phyloP scores from a whole-genome alignment of 2,113 vertebrate species.

The Macrotis lagotis region DNA sequence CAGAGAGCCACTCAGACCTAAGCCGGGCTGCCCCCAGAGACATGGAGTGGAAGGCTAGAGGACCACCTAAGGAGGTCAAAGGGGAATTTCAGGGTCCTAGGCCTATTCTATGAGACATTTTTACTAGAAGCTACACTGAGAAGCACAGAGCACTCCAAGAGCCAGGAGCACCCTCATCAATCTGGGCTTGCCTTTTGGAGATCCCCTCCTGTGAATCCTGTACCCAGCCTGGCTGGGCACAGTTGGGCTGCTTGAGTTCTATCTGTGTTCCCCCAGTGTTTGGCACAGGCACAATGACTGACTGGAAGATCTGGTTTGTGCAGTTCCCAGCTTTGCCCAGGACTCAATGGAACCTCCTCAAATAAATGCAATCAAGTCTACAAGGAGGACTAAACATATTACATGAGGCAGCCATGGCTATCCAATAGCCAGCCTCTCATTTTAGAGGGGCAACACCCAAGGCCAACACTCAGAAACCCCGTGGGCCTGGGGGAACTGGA shows the following conservation, averaged over 20 bases:
- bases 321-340: neutral
- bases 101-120: neutral
- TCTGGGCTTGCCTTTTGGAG: no score
- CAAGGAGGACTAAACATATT: neutral
- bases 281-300: neutral
- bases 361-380: neutral
- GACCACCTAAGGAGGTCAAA: neutral
- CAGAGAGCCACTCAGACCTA: fast-evolving
- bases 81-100: no score
- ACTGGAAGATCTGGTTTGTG: neutral
- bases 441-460: neutral
- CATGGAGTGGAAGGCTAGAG: no score
- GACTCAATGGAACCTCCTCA: neutral
- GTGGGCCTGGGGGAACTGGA: no score
- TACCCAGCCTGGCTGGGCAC: neutral
- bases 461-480: no score
- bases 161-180: fast-evolving
- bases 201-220: no score
- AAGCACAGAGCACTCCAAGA: neutral
- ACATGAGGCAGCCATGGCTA: neutral
- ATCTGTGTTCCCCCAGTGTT: neutral
- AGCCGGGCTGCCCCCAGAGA: no score
- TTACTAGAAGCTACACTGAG: neutral
- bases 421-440: neutral
- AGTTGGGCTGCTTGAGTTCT: neutral